A percentile compares a stretch with the other conserved stretches of the same genome.
phyloP scores from a whole-genome alignment of 1,140 invertebrate genomes.

The Drosophila oshimai region DNA sequence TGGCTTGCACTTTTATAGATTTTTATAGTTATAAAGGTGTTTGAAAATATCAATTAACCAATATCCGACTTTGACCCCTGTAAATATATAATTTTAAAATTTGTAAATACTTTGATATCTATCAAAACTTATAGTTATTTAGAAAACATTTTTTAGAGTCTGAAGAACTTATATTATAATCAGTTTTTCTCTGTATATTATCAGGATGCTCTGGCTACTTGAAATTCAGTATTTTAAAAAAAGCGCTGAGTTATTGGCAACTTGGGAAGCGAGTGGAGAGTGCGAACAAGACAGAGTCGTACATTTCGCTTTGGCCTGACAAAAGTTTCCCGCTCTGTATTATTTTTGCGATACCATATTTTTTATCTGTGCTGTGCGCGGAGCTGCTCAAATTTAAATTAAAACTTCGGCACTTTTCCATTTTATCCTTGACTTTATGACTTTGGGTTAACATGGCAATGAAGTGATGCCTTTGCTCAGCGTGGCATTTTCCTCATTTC shows the following conservation, averaged over 20 bases:
- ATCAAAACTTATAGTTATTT: no score
- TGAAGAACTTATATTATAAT: not conserved
- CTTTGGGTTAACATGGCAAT: constrained; percentile 71
- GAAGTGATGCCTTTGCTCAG: constrained; percentile 42
- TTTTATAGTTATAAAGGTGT: no score
- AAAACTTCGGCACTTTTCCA: constrained; percentile 76
- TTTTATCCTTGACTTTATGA: constrained; percentile 79
- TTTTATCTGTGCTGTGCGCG: constrained; percentile 26
- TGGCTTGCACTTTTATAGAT: no score
- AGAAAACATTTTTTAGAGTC: not conserved
- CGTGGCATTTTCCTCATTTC: constrained; percentile 14
- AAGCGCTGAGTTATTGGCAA: constrained; percentile 41
- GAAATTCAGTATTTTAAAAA: constrained; percentile 20
- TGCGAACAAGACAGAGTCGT: constrained; percentile 1
- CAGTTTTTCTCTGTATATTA: not conserved
- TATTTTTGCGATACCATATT: constrained; percentile 42
- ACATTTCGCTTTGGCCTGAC: constrained; percentile 14
- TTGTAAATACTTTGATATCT: no score
- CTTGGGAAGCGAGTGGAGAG: constrained; percentile 14
- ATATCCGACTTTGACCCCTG: no score
- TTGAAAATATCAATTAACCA: no score
- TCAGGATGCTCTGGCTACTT: constrained; percentile 13
- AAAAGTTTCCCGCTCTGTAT: constrained; percentile 31
- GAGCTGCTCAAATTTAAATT: constrained; percentile 71
- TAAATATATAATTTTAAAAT: no score